Evolutionary conservation across 2,113 vertebrate species (phyloP), one percentile per base, ranked within the genome.

Genomic region (Limnothrissa miodon): DNA sequence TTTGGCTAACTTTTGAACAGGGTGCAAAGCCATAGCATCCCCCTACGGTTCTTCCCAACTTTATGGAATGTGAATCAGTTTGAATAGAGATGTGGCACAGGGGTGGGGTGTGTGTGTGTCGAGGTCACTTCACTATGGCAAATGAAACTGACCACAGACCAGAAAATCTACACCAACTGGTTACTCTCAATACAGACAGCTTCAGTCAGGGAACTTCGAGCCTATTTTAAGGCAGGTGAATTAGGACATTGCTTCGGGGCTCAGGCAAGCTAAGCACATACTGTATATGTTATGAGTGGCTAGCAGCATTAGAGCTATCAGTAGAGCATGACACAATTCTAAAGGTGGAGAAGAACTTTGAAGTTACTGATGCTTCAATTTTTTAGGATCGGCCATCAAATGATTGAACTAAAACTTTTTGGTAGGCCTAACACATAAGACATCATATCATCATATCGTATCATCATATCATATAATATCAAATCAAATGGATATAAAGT

Each of bases 11-110:
- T 74, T 74, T 74, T 5, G 66, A 74, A 33, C 25, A 74, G 66
- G 66, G 66, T 74, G 66, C 66, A 74, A 74, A 74, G 66, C 66
- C 66, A 36, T 39, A 17, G 66, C 25, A 74, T 74, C 66, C 66
- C 53, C 66, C 66, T 39, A 33, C 33, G 15, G 66, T 33, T 74
- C 11, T 36, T 36, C 15, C 25, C 66, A 36, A 74, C 66, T 11
- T 74, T 74, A 56, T 29, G 15, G 33, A 33, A 74, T 74, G 66
- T 29, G 15, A 33, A 74, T 74, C 66, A 74, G 66, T 74, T 74
- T 15, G 66, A 74, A 39, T 74, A 74, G 66, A 74, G 66, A 36
- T 74, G 66, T 74, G 66, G 36, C 66, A 74, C 13, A 74, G 29
- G 33, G 33, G 29, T 29, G 13, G 33, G 36, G 66, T n/a, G n/a